Conservation (phyloP, 2,888 invertebrate species). For the Ennomos erosarius region DNA sequence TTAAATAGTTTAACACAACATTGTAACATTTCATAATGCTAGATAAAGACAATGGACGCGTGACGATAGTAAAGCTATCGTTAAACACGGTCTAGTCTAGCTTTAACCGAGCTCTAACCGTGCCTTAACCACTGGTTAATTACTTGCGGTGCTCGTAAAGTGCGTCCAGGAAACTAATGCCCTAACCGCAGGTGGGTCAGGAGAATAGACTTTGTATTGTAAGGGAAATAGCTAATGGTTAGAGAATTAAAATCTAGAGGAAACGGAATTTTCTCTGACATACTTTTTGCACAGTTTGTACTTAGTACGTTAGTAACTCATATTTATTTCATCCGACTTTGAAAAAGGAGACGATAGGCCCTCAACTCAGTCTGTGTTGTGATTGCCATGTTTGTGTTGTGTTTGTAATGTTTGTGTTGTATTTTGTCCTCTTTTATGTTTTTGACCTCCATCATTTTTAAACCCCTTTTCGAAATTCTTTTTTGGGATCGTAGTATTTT, state of each 20-base stretch:
- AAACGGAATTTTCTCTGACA: constrained; percentile 8
- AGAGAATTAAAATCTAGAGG: constrained; percentile 15
- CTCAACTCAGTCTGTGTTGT: too few species aligned
- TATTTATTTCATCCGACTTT: too few species aligned
- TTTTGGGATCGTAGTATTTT: too few species aligned
- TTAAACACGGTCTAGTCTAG: constrained; percentile 49
- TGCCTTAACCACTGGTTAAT: constrained; percentile 66
- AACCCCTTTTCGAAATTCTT: too few species aligned
- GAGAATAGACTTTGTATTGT: constrained; percentile 49
- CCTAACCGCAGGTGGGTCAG: constrained; percentile 76
- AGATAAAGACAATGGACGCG: constrained; percentile 63
- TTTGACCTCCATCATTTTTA: too few species aligned
- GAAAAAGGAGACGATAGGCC: too few species aligned
- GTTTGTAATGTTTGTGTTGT: too few species aligned
- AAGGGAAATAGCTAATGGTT: constrained; percentile 25
- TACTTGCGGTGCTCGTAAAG: constrained; percentile 68
- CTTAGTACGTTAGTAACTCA: too few species aligned
- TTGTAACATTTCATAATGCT: constrained; percentile 58
- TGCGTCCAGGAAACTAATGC: constrained; percentile 74
- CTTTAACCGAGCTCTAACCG: constrained; percentile 19
- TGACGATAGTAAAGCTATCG: constrained; percentile 65
- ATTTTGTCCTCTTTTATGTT: too few species aligned
- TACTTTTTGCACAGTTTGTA: neutral
- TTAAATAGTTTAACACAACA: constrained; percentile 44
- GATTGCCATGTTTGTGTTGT: too few species aligned